Base-by-base conservation (phyloP, 2,113 vertebrate species). In the Sceloporus tristichus region DNA sequence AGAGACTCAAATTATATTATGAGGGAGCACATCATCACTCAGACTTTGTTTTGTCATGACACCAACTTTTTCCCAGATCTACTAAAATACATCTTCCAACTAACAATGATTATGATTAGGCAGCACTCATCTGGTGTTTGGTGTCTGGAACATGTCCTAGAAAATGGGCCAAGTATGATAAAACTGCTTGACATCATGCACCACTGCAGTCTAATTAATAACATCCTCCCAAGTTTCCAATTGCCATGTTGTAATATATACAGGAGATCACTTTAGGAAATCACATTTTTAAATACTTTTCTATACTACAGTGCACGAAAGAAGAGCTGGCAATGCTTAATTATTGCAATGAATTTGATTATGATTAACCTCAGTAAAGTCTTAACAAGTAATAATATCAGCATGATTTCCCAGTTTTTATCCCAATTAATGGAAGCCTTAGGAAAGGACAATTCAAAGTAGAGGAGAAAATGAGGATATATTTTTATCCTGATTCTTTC, bases 301-400 rank as follows among this genome's bases (percentile, higher is more conserved):
- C 76, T 29, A 65, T 76, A 42, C 5, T 3, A 65, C 9, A 65
- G 62, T 27, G 11, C 34, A 85, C 73, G 62, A 76, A 13, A 65
- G 34, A 65, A 65, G 34, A 85, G 56, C 14, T 76, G 73, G 38
- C 34, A 85, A 85, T 56, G 27, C 34, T 76, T 85, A 40, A 62
- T 77, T 62, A 54, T 65, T 77, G 73, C 73, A 76, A 42, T 68
- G 42, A 82, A 27, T 77, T 74, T 83, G 42, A 77, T 65, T 77
- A 48, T 76, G 77, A 68, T 83, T 88, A 68, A 53, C 77, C 71
- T 77, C 80, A 76, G 76, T 88, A 65, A 87, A 82, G 82, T 53
- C 53, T 75, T 79, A 76, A 59, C 27, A 87, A 27, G 53, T 34
- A 59, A 59, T 23, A 14, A 71, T 87, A 56, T 23, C 54, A 75